Evolutionary conservation across 1,140 invertebrate genomes (phyloP), one percentile per base, ranked within the genome.

Genomic region (Drosophila nigromelanica): DNA sequence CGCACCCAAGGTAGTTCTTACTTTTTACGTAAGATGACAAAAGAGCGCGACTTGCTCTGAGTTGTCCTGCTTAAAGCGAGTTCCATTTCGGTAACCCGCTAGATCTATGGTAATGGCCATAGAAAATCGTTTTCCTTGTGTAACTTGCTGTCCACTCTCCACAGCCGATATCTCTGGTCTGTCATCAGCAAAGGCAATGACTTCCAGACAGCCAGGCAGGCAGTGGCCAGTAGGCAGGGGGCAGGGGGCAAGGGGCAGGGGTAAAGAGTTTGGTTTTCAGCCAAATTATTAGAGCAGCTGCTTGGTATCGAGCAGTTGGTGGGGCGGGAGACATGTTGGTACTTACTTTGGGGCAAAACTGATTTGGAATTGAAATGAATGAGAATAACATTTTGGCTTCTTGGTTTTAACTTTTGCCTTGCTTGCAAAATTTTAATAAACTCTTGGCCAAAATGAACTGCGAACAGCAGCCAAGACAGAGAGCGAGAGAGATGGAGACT

Each of bases 1-100:
- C 30, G 30, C 7, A 33, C 8, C 56, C 51, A 42, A 58, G 55
- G 47, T 43, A 66, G 47, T 51, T 47, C n/a, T 50, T 58, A 66
- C 74, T 87, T 70, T 87, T 87, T 86, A 86, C 66, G 67, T 76
- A 75, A 82, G 82, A 82, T 87, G 82, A 87, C 82, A 87, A 81
- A 81, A 43, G 58, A 47, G 7, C 42, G 35, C 48, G 45, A 50
- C 47, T 45, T 7, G 21, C 21, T 69, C 10, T 14, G 37, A 69
- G 67, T 52, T 15, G 21, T 58, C 35, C 43, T 50, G 52, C 52
- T 50, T 58, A 40, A 64, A 64, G 21, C 18, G 35, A 24, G 24
- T 48, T 59, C 35, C 55, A 61, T 42, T 68, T 56, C 27, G 64
- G 56, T 69, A 61, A 74, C 72, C 74, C 81, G 78, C 72, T 76